Evolutionary conservation across 2,113 vertebrate genomes (phyloP), one percentile per base, ranked within the genome.

Genomic region (Prunella fulvescens): DNA sequence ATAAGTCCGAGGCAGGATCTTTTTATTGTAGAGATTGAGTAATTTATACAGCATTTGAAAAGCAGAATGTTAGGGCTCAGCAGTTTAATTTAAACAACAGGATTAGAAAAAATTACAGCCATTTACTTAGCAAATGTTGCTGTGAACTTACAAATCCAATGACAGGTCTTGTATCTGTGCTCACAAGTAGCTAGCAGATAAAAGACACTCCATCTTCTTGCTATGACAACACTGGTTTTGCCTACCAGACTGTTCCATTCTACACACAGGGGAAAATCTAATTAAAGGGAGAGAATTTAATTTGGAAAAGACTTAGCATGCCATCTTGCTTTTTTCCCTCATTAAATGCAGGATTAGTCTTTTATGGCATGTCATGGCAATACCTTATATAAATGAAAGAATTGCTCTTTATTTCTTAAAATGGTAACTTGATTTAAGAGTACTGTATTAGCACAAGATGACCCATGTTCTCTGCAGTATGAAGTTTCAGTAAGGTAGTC

Each of bases 231-330:
- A 5, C 44, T 33, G 60, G 0, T 48, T 92, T 71, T 90, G 56
- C 31, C 39, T 92, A 74, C 60, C 72, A 88, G 76, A 65, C 44
- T 74, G 33, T 61, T 92, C 61, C 73, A 86, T 93, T 94, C 64
- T 81, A n/a, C 37, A 39, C 9, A 18, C 0, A 1, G 54, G 70
- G 26, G 2, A 0, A 45, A 94, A 97, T 93, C 76, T 88, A 92
- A 88, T 93, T 92, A 88, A 90, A 66, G 47, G 40, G 42, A 61
- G 56, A 95, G 92, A 88, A 96, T 45, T 71, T 5, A 84, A 78
- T 95, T 82, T 80, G 28, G 37, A 71, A 61, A 91, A 93, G 71
- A 44, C 42, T 82, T 88, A 69, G 25, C 71, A 53, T 83, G 39
- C 48, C 8, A 14, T 83, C 47, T 77, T 73, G 24, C 3, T 81